phyloP scores from a whole-genome alignment of 2,888 invertebrate genomes.

The Tipula helvola region DNA sequence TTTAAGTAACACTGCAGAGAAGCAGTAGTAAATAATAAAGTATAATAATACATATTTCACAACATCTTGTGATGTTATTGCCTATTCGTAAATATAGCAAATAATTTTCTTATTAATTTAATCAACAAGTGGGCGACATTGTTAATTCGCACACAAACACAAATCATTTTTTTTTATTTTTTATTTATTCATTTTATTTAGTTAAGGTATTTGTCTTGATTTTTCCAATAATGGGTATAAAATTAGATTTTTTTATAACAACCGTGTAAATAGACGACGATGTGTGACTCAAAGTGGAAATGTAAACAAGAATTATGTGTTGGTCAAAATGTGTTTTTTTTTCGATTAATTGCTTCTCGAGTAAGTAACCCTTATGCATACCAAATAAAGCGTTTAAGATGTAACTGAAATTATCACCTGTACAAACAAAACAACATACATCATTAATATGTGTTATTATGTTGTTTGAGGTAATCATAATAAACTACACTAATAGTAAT shows the following conservation, averaged over 20 bases:
- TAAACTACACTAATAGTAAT: neutral
- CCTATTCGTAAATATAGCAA: neutral
- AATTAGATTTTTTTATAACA: neutral
- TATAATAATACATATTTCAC: neutral
- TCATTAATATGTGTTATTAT: neutral
- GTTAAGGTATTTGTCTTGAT: neutral
- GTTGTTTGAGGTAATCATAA: neutral
- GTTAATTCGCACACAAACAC: neutral
- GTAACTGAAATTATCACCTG: neutral
- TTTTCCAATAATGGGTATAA: neutral
- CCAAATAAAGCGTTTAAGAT: neutral
- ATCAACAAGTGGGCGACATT: neutral
- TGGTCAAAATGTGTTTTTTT: neutral
- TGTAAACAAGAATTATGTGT: neutral
- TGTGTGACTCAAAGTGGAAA: neutral
- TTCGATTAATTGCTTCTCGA: neutral
- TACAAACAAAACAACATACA: neutral
- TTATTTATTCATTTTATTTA: neutral
- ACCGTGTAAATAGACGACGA: neutral
- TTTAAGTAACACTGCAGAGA: too few species aligned
- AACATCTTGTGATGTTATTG: neutral
- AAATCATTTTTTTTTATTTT: neutral
- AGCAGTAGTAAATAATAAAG: too few species aligned
- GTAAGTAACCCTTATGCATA: neutral
- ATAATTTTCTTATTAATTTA: neutral